Base-by-base conservation (phyloP, 2,888 invertebrate species). In the Hemaris fuciformis region DNA sequence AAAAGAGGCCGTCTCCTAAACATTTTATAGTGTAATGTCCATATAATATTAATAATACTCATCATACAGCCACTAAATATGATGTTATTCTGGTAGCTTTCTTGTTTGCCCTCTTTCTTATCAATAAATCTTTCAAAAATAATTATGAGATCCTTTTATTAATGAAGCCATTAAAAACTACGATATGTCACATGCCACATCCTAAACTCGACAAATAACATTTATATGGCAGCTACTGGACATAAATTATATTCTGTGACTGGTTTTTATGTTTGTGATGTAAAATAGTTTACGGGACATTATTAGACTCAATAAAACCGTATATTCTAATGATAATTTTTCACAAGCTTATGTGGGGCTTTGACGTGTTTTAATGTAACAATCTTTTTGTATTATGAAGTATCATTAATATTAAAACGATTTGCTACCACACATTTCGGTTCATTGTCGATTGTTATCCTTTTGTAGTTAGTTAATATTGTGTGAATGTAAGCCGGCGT, bases 381-480 rank as follows among this genome's bases (percentile, higher is more conserved):
- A 74, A 65, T 62, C 62, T 61, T 59, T 38, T 48, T 46, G 10
- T 23, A 6, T 2, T 18, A 41, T 25, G 41, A 41, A 66, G 60
- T 63, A 68, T 72, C 74, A 75, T 75, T 75, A 74, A 75, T 75
- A 70, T 53, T 72, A 64, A 66, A 73, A 73, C 64, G 64, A 69
- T 67, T 69, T 66, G 66, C 63, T 62, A 62, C 64, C 64, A 64
- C 60, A 48, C 60, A 53, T 60, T 60, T 60, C 25, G 23, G 41
- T 65, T 66, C 66, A 80, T 83, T 83, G 76, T 77, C 4, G 27
- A 66, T 62, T 69, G 64, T 87, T 83, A 86, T 84, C 76, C 84
- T 67, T 79, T 88, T 88, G 87, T 87, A 66, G 66, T 66, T 69
- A 79, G 74, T 84, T 78, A 81, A 85, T 85, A 81, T 77, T 75